These are phyloP conservation scores for Priocnemis perturbator DNA, from an alignment of 2,888 invertebrate species.

Conservation along the genomic window DNA sequence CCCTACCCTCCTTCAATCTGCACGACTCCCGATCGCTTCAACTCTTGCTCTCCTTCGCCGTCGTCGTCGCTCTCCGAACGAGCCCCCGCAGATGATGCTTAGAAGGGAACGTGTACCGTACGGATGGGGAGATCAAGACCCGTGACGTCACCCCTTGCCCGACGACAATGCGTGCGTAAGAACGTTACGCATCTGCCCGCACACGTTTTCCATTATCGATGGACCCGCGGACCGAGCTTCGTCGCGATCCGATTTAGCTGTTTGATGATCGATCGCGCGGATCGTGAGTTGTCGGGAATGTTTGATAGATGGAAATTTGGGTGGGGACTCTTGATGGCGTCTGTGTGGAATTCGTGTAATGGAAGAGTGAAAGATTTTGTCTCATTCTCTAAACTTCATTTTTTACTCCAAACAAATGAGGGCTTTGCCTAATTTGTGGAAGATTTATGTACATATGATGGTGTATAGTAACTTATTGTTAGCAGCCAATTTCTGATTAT, in stretches of 20 bases:
- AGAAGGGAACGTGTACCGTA: slow-evolving; percentile 35
- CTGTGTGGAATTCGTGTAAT: too few species aligned
- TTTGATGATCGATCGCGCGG: slow-evolving; percentile 19
- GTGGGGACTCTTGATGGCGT: too few species aligned
- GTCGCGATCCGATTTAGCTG: slow-evolving; percentile 31
- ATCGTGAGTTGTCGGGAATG: not conserved
- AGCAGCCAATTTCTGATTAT: too few species aligned
- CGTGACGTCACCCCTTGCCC: slow-evolving; percentile 57
- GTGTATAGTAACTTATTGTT: too few species aligned
- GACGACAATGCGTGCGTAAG: slow-evolving; percentile 43
- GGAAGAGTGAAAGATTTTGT: too few species aligned
- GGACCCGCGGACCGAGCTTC: too few species aligned
- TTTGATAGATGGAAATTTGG: slow-evolving; percentile 5
- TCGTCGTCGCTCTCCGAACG: slow-evolving; percentile 32
- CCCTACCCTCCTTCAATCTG: slow-evolving; percentile 8
- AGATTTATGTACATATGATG: too few species aligned
- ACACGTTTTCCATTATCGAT: not conserved
- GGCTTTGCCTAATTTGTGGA: too few species aligned
- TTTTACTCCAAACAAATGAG: too few species aligned
- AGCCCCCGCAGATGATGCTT: slow-evolving; percentile 59
- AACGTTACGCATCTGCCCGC: slow-evolving; percentile 28
- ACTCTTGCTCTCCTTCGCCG: slow-evolving; percentile 21
- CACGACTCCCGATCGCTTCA: too few species aligned
- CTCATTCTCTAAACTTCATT: too few species aligned
- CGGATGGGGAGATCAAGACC: slow-evolving; percentile 56